These are phyloP conservation scores for Oxytorus armatus DNA, from an alignment of 2,888 invertebrate genomes.

Conservation along the genomic window DNA sequence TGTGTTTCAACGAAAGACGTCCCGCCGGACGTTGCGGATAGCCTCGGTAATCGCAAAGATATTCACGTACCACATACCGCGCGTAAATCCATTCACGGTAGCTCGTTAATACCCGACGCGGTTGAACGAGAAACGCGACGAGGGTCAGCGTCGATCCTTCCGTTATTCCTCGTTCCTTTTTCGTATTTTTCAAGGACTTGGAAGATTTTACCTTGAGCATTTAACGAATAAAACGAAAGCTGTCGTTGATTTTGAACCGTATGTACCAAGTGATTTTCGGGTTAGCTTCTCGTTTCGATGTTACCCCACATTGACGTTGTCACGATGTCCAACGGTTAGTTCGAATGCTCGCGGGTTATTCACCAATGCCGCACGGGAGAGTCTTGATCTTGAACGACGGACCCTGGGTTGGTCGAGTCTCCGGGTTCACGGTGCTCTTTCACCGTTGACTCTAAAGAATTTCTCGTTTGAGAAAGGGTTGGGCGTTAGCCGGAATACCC, in stretches of 20 bases:
- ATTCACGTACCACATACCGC: slow-evolving; percentile 38
- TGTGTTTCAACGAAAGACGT: too few species aligned
- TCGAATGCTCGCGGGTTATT: background rate
- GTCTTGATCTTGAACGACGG: slow-evolving; percentile 30
- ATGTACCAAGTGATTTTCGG: background rate
- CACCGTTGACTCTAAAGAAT: slow-evolving; percentile 20
- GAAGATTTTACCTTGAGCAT: background rate
- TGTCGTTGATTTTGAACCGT: background rate
- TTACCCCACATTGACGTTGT: background rate
- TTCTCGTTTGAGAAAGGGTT: slow-evolving; percentile 38
- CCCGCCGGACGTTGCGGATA: too few species aligned
- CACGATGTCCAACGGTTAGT: background rate
- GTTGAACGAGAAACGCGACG: slow-evolving; percentile 7
- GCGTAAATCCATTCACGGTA: slow-evolving; percentile 44
- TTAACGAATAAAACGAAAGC: too few species aligned
- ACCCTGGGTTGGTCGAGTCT: slow-evolving; percentile 18
- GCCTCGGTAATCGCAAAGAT: too few species aligned
- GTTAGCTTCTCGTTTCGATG: background rate
- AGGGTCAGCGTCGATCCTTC: background rate
- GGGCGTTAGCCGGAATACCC: slow-evolving; percentile 22
- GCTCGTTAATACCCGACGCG: slow-evolving; percentile 29
- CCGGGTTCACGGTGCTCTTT: background rate
- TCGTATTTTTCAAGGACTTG: background rate
- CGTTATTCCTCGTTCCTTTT: background rate
- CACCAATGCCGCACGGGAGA: slow-evolving; percentile 6